Base-by-base conservation (phyloP, 92 coral and sea anemone species). In the Paramuricea clavata region DNA sequence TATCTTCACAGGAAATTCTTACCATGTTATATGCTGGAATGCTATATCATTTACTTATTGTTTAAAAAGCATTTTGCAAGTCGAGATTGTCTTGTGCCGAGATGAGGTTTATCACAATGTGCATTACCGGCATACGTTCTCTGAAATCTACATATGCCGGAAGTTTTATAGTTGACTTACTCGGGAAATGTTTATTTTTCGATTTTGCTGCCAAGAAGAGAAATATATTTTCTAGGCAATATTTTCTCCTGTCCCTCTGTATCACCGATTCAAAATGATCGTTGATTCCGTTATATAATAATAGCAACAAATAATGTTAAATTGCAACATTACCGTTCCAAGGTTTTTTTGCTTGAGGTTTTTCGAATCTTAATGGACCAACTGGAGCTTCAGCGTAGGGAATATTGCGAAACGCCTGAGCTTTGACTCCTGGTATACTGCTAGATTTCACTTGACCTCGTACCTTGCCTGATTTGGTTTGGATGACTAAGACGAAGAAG, bases 351-450 rank as follows among this genome's bases (percentile, higher is more conserved):
- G 72, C 32, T 65, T 32, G 39, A 65, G 72, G 72, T 65, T 65
- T 65, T 65, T 65, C 42, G 28, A 65, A 65, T 65, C 72, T 65
- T 27, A 65, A 30, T 27, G 27, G n/a, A 65, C 41, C 72, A 33
- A 65, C 42, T 28, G 72, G 72, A 65, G 72, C 72, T 65, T 65
- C 72, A 32, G 72, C 72, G 17, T 65, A 65, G 6, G 72, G 72
- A 65, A 65, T 65, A 33, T 65, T 65, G 42, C 27, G 72, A 6
- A 65, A 65, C 42, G 27, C 28, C 72, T 65, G 72, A 19, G 28
- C 72, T 13, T 19, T 65, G 41, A 65, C 25, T 65, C 72, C 72
- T 2, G 39, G 19, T 28, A 65, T 1, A 65, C 72, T 65, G 42
- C n/a, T 11, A 12, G 72, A 65, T 41, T 65, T 39, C 6, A 65